Evolutionary conservation across 30 jellyfish, hydroid and myxozoan species (phyloP), one percentile per base, ranked within the genome.

Genomic region (Haliclystus octoradiatus): DNA sequence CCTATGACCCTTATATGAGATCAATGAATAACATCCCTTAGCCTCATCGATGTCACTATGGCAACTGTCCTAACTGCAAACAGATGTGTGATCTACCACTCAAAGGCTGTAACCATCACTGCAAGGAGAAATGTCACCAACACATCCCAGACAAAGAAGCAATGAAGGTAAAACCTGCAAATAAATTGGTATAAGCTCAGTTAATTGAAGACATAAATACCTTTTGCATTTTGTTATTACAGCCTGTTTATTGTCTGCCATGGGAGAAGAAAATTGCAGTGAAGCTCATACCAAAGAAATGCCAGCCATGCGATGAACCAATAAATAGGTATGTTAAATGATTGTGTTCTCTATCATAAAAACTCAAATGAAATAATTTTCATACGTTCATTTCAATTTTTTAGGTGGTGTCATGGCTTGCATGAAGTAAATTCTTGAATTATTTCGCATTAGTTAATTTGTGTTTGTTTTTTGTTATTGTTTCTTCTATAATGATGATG

Each of bases 31-130:
- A 5, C 19, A 40, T n/a, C 15, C 66, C 65, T 33, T 34, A 84
- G 95, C 22, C 34, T 57, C 95, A 84, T 65, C 52, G 72, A 31
- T 84, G 95, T 76, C 95, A 84, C 46, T 84, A 65, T 66, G 74
- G 89, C 30, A 63, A 78, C 50, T 84, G 95, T 46, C 93, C 93
- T 7, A 49, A 73, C 0, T 84, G 95, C 69, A 65, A 50, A 22
- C 84, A 84, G 40, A 72, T 50, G 35, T 84, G 95, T 49, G 81
- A 34, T 40, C 26, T 28, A 29, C 53, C 62, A 9, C 68, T 77
- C 61, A 31, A 65, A 33, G 52, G 80, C 31, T 84, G 95, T 52
- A 62, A 27, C 1, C 95, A 84, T 62, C 23, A 25, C 4, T 84
- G 95, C 71, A 79, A 70, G 22, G 89, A 67, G 50, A 9, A n/a